Base-by-base conservation (phyloP, 2,113 vertebrate genomes). In the Nothoprocta pentlandii region DNA sequence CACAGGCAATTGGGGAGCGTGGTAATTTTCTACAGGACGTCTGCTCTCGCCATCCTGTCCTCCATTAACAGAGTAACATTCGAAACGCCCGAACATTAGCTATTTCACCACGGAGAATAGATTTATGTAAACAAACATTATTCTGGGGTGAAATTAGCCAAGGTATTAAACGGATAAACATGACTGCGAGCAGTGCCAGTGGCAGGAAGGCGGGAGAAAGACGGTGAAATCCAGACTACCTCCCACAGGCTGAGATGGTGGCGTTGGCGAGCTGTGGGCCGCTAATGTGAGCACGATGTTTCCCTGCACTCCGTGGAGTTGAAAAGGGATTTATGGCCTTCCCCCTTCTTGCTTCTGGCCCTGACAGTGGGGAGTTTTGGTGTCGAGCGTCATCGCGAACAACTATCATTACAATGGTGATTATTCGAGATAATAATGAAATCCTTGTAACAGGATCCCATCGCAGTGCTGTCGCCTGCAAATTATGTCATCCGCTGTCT, bases 401-500 rank as follows among this genome's bases (percentile, higher is more conserved):
- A 92, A 34, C 81, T 86, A 34, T 94, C 94, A 95, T 97, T 95
- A 97, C 53, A 66, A 75, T 6, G 12, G 51, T 80, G 59, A 85
- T 82, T 94, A 87, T 94, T 93, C 89, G 90, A 87, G 80, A 74
- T 85, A 96, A 92, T 96, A 95, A 97, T 97, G 97, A 97, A 97
- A 97, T 91, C 89, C 80, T 89, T 78, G 13, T 86, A n/a, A 41
- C 39, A 36, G 39, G 34, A 42, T 70, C 68, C 36, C 78, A 46
- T 91, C 78, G 77, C 77, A 32, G 5, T 88, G 68, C 73, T 49
- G 84, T 76, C 78, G 67, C 41, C 86, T 80, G 66, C 61, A 90
- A 85, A 91, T 85, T 90, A 85, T 85, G 51, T 95, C 25, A 9
- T 97, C 80, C 41, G 56, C 68, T 76, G 64, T 6, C 80, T 96